These are phyloP conservation scores for Parazoanthus atlanticus DNA, from an alignment of 92 coral and sea anemone genomes.

Conservation along the genomic window DNA sequence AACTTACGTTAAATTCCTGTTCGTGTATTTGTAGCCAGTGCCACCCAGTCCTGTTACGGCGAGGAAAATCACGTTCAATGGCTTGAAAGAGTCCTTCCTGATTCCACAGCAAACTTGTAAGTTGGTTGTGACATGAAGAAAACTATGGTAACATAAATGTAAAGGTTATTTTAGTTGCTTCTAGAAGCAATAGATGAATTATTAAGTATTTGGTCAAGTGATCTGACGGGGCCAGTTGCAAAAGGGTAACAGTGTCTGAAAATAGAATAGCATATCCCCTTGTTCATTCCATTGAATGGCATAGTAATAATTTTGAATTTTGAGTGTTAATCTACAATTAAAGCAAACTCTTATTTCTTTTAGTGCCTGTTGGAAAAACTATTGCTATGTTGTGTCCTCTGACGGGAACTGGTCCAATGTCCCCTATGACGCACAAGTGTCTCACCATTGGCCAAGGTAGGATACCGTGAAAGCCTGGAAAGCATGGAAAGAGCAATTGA, in stretches of 20 bases:
- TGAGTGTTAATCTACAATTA: neutral
- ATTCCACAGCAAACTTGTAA: conserved; percentile 86
- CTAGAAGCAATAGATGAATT: neutral
- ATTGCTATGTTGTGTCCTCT: conserved; percentile 95
- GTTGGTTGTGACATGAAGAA: conserved; percentile 11
- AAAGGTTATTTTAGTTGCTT: neutral
- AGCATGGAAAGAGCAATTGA: neutral
- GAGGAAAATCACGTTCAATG: conserved; percentile 92
- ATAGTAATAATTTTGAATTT: neutral
- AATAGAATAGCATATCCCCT: too few species aligned
- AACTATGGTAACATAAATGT: neutral
- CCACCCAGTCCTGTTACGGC: conserved; percentile 89
- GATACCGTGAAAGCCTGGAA: neutral
- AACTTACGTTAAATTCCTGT: neutral
- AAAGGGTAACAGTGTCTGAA: too few species aligned
- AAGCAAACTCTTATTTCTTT: neutral
- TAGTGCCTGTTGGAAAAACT: conserved; percentile 88
- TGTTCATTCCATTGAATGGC: too few species aligned
- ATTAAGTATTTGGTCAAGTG: too few species aligned
- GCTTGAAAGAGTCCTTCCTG: conserved; percentile 82
- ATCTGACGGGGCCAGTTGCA: too few species aligned
- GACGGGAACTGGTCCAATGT: conserved; percentile 89
- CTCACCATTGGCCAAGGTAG: conserved; percentile 96
- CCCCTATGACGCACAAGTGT: conserved; percentile 95
- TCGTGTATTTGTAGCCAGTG: conserved; percentile 62